These are phyloP conservation scores for Syritta pipiens DNA, from an alignment of 2,888 invertebrate genomes.

Conservation along the genomic window DNA sequence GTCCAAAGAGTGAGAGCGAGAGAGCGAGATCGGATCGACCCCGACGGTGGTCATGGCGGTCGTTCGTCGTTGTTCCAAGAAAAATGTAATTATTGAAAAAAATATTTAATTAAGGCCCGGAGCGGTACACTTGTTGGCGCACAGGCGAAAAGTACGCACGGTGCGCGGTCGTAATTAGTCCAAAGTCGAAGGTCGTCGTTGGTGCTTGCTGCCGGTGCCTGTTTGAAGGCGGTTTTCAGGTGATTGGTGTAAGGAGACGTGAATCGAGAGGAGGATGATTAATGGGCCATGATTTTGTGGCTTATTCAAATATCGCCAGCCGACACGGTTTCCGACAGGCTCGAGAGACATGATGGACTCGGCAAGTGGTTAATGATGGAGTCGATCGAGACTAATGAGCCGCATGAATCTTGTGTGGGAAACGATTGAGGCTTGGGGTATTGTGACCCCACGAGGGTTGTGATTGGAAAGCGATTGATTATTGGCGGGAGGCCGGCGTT, in stretches of 20 bases:
- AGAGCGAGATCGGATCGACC: background rate
- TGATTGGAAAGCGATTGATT: no score
- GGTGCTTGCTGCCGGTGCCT: no score
- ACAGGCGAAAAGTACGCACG: slow-evolving; percentile 27
- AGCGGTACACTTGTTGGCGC: slow-evolving; percentile 45
- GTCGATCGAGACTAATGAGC: slow-evolving; percentile 19
- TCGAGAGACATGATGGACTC: background rate
- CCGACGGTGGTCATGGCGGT: slow-evolving; percentile 1
- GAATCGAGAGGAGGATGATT: slow-evolving; percentile 12
- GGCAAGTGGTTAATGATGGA: slow-evolving; percentile 12
- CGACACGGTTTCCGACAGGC: slow-evolving; percentile 4
- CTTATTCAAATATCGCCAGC: background rate
- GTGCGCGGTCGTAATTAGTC: slow-evolving; percentile 44
- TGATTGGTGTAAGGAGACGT: background rate
- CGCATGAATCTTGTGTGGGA: no score
- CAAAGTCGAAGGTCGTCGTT: slow-evolving; percentile 52
- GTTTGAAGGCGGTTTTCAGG: no score
- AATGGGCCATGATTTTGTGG: slow-evolving; percentile 2
- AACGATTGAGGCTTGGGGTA: no score
- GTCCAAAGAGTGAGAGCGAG: slow-evolving; percentile 14
- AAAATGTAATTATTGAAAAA: slow-evolving; percentile 51
- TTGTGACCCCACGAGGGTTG: no score
- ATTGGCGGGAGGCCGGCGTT: no score
- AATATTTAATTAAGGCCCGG: slow-evolving; percentile 53
- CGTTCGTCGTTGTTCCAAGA: slow-evolving; percentile 38